Conservation (phyloP, 2,888 invertebrate genomes). For the Drosophila meridionalis region DNA sequence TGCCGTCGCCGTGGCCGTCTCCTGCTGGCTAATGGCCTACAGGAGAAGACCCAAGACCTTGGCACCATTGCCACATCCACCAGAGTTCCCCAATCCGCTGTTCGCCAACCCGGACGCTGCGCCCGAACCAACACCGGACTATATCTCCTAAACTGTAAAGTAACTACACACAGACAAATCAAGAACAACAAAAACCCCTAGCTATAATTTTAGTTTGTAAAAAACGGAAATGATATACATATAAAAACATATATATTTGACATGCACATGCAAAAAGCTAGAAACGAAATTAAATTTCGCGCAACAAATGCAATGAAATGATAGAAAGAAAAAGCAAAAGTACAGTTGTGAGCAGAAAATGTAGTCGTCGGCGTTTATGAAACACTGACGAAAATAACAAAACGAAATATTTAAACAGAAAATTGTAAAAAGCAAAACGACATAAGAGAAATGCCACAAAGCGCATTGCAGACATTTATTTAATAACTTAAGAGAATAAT, state of each 20-base stretch:
- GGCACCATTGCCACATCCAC: slow-evolving; percentile 96
- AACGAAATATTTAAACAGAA: slow-evolving; percentile 24
- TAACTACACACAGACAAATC: slow-evolving; percentile 42
- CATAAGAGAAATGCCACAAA: slow-evolving; percentile 29
- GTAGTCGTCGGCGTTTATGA: slow-evolving; percentile 52
- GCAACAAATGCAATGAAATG: slow-evolving; percentile 34
- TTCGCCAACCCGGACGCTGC: slow-evolving; percentile 93
- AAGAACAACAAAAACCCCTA: slow-evolving; percentile 46
- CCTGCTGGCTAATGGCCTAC: slow-evolving; percentile 98
- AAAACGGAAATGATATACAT: slow-evolving; percentile 5
- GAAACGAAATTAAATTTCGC: slow-evolving; percentile 62
- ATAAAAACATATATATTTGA: slow-evolving; percentile 66
- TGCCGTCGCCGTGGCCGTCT: slow-evolving; percentile 96
- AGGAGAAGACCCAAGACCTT: slow-evolving; percentile 93
- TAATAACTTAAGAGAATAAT: slow-evolving; percentile 74
- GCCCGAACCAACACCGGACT: slow-evolving; percentile 93
- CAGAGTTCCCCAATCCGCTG: slow-evolving; percentile 97
- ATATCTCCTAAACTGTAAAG: slow-evolving; percentile 86
- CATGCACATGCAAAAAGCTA: slow-evolving; percentile 82
- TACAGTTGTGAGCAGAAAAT: slow-evolving; percentile 69
- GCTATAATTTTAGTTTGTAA: slow-evolving; percentile 67
- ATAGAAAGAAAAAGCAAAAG: slow-evolving; percentile 68
- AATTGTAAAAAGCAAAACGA: slow-evolving; percentile 54
- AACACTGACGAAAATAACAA: slow-evolving; percentile 38
- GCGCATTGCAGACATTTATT: slow-evolving; percentile 48